Evolutionary conservation across 1,140 invertebrate species (phyloP).

Genomic region (Scaptodrosophila lebanonensis): DNA sequence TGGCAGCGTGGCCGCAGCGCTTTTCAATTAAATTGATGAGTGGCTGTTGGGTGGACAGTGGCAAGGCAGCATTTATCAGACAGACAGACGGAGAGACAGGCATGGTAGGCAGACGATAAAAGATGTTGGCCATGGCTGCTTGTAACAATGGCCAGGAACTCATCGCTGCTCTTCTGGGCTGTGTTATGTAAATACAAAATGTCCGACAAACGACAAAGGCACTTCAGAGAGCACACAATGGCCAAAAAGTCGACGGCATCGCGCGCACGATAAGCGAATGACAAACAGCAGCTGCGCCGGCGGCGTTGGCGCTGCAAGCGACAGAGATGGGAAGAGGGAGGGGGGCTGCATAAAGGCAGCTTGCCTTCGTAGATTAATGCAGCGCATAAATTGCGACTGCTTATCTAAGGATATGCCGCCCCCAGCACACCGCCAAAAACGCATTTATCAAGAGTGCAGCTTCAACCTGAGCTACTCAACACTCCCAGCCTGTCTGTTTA

Average conservation of each 20-base stretch:
- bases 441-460: conserved; percentile 33
- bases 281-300: conserved; percentile 51
- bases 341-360: conserved; percentile 7
- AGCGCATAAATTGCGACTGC: conserved; percentile 37
- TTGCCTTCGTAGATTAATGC: conserved; percentile 33
- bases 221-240: conserved; percentile 34
- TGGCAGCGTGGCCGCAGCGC: no score
- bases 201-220: not conserved
- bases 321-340: conserved; percentile 6
- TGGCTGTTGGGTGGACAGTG: not conserved
- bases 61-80: no score
- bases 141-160: conserved; percentile 28
- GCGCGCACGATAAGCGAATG: conserved; percentile 55
- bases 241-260: conserved; percentile 19
- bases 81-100: conserved; percentile 14
- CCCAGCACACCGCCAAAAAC: no score
- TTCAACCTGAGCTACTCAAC: not conserved
- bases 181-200: conserved; percentile 35
- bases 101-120: conserved; percentile 10
- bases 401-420: conserved; percentile 29
- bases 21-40: conserved; percentile 68
- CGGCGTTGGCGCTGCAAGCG: conserved; percentile 7
- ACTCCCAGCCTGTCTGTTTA: not conserved
- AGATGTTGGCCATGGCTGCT: conserved; percentile 31
- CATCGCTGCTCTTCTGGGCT: not conserved